phyloP scores from a whole-genome alignment of 2,888 invertebrate species.

The Cheilosia vulpina region DNA sequence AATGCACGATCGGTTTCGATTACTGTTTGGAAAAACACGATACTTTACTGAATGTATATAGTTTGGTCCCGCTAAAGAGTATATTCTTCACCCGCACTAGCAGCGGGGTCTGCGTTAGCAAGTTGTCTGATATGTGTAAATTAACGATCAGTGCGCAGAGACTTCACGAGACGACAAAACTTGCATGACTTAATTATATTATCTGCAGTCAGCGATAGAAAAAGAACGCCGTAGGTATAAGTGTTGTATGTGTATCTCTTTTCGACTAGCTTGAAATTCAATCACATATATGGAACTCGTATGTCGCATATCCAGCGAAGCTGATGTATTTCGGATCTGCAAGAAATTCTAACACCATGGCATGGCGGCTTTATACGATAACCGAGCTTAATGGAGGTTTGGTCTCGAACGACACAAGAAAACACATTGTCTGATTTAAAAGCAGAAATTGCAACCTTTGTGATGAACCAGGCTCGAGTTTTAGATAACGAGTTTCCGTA shows the following conservation, averaged over 20 bases:
- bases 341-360: slow-evolving; percentile 40
- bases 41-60: slow-evolving; percentile 11
- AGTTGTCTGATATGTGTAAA: slow-evolving; percentile 44
- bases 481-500: too few species aligned
- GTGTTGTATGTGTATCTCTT: slow-evolving; percentile 22
- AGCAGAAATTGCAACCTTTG: background rate
- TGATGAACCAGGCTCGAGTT: too few species aligned
- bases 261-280: slow-evolving; percentile 23
- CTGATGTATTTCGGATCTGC: slow-evolving; percentile 12
- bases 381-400: slow-evolving; percentile 40
- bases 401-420: background rate
- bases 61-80: background rate
- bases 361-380: slow-evolving; percentile 11
- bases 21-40: slow-evolving; percentile 8
- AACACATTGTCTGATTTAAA: background rate
- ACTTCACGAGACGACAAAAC: slow-evolving; percentile 59
- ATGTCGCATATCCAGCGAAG: slow-evolving; percentile 24
- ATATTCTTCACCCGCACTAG: slow-evolving; percentile 33
- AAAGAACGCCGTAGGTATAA: slow-evolving; percentile 3
- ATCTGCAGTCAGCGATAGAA: slow-evolving; percentile 3
- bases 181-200: slow-evolving; percentile 27
- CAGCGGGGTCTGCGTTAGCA: slow-evolving; percentile 46
- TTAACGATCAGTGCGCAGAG: slow-evolving; percentile 30
- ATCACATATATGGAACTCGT: slow-evolving; percentile 20
- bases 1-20: slow-evolving; percentile 27